Percentiles rank a stretch among this genome's conserved stretches.
These are phyloP conservation scores for Antennarius maculatus DNA, from an alignment of 2,797 vertebrate species.

Conservation along the genomic window DNA sequence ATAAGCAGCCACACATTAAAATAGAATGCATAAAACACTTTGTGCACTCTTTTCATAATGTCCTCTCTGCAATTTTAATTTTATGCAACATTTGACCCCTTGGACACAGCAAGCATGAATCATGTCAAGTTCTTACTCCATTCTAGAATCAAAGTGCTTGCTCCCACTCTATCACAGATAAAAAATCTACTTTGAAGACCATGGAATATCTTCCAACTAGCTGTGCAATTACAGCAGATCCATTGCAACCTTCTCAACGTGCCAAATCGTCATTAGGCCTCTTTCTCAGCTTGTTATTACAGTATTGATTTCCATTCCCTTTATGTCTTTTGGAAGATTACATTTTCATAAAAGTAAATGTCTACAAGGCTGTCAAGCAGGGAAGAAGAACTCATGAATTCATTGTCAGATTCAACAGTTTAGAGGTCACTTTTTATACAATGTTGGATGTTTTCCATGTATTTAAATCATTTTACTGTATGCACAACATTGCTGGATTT, in stretches of 20 bases:
- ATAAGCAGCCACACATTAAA: background rate
- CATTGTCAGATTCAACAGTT: conserved; percentile 15
- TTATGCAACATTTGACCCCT: background rate
- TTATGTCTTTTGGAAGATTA: conserved; percentile 71
- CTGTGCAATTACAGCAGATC: conserved; percentile 67
- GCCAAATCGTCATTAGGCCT: conserved; percentile 66
- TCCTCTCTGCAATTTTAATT: background rate
- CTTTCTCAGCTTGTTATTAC: conserved; percentile 65
- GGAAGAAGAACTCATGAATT: conserved; percentile 8
- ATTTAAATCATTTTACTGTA: background rate
- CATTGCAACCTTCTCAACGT: conserved; percentile 61
- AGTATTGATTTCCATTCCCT: conserved; percentile 71
- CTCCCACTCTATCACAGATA: conserved; percentile 26
- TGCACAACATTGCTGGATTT: background rate
- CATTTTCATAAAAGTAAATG: conserved; percentile 77
- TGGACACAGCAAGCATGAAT: conserved; percentile 10
- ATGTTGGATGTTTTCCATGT: background rate
- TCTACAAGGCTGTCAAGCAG: conserved; percentile 21
- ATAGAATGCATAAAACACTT: no score
- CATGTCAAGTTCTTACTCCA: conserved; percentile 12
- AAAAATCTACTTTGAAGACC: conserved; percentile 39
- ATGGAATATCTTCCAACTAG: conserved; percentile 34
- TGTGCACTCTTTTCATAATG: background rate
- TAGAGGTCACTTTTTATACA: background rate
- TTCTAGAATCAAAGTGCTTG: conserved; percentile 1